These are phyloP conservation scores for cat (Felis catus) DNA, from an alignment of 2,113 vertebrate genomes.

Conservation along the genomic window F.catus_Fca126_mat1.0 CM031420.1:89236501-89237000, in stretches of 20 bases:
- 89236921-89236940: background rate
- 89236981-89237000: background rate
- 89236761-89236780: background rate
- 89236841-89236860: background rate
- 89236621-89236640: conserved; percentile 20
- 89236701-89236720: background rate
- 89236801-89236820: background rate
- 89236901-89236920: background rate
- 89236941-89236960: background rate
- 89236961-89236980: background rate
- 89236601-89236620: background rate
- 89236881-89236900: background rate
- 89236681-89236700: background rate
- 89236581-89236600: no score
- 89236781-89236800: background rate
- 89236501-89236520: background rate
- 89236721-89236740: background rate
- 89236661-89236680: background rate
- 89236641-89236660: background rate
- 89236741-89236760: background rate
- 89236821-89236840: background rate
- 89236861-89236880: background rate
- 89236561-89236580: no score
- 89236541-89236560: background rate
- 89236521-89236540: background rate